Evolutionary conservation across 2,888 invertebrate species (phyloP).

Genomic region (Drepana falcataria): DNA sequence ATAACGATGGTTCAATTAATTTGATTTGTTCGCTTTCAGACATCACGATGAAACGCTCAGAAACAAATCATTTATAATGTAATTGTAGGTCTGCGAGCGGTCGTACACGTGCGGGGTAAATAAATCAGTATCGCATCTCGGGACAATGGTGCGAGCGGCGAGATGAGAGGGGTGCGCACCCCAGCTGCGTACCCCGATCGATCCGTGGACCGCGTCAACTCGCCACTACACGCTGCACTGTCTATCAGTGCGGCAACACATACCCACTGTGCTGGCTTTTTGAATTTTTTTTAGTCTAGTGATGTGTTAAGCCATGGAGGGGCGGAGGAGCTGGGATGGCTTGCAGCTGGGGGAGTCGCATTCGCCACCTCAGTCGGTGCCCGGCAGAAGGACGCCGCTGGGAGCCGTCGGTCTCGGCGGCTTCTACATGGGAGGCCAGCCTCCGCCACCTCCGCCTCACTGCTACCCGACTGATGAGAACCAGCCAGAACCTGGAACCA

Average conservation of each 20-base stretch:
- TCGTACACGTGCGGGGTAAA: conserved; percentile 41
- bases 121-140: conserved; percentile 66
- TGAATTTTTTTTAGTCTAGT: conserved; percentile 12
- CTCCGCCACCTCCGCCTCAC: conserved; percentile 73
- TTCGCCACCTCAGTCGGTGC: conserved; percentile 80
- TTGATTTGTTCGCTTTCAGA: background rate
- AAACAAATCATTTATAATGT: conserved; percentile 33
- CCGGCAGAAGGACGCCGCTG: conserved; percentile 86
- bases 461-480: conserved; percentile 86
- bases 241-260: conserved; percentile 54
- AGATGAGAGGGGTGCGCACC: conserved; percentile 76
- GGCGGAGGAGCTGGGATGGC: conserved; percentile 72
- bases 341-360: conserved; percentile 69
- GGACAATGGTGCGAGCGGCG: conserved; percentile 57
- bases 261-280: conserved; percentile 30
- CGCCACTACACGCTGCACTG: conserved; percentile 52
- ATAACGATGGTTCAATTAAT: background rate
- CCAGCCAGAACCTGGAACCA: conserved; percentile 83
- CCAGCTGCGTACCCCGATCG: conserved; percentile 75
- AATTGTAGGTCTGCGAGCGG: conserved; percentile 31
- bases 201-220: conserved; percentile 63
- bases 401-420: conserved; percentile 91
- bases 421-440: conserved; percentile 86
- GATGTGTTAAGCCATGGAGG: conserved; percentile 67
- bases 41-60: too few species aligned